phyloP scores from a whole-genome alignment of 1,140 invertebrate genomes.

The Trachymyrmex septentrionalis region DNA sequence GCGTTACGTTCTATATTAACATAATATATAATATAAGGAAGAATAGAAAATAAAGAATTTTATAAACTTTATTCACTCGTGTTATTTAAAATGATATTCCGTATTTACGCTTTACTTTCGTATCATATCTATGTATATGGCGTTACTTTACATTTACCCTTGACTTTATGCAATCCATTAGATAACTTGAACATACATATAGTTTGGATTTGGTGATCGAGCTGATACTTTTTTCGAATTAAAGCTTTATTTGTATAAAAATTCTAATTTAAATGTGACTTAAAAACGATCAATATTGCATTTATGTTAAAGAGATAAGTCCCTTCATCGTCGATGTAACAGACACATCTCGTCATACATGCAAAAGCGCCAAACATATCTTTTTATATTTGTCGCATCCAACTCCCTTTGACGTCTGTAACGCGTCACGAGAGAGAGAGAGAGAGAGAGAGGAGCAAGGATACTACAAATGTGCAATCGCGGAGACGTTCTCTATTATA shows the following conservation, averaged over 20 bases:
- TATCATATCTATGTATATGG: background rate
- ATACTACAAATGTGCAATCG: conserved; percentile 21
- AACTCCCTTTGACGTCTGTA: conserved; percentile 22
- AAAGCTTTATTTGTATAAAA: background rate
- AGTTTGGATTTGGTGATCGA: background rate
- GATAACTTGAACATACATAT: background rate
- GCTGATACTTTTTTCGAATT: background rate
- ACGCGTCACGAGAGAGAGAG: conserved; percentile 24
- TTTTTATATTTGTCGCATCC: background rate
- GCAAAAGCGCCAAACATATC: background rate
- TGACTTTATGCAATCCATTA: background rate
- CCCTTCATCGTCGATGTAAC: too few species aligned
- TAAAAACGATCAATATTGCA: background rate
- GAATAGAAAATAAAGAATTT: conserved; percentile 76
- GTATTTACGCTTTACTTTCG: background rate
- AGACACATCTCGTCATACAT: background rate
- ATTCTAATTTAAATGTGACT: background rate
- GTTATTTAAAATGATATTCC: background rate
- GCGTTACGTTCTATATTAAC: conserved; percentile 66
- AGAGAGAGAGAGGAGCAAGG: background rate
- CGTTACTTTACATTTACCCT: background rate
- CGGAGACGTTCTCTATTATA: conserved; percentile 45
- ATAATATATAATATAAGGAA: conserved; percentile 65
- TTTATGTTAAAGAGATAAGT: background rate
- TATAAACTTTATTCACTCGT: conserved; percentile 56